Percentiles rank a stretch among this genome's conserved stretches.
Conservation (phyloP, 2,113 vertebrate species). For the Ascaphus truei region DNA sequence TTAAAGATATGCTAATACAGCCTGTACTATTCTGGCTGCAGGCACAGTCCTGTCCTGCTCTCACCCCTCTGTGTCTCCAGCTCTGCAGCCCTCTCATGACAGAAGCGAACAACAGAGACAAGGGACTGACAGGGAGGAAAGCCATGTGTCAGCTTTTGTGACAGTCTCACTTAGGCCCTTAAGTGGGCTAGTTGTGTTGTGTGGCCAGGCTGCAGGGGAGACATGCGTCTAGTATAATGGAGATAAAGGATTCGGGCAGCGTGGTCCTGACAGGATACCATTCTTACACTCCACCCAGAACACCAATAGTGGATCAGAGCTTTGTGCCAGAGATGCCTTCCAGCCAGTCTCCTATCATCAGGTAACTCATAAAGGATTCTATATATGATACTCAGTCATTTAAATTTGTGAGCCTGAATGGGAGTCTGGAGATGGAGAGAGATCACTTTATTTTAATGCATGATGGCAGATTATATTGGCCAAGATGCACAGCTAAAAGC, state of each 20-base stretch:
- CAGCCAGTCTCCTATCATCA: slow-evolving; percentile 56
- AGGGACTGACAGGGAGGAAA: not conserved
- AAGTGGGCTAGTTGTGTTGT: slow-evolving; percentile 25
- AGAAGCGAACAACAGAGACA: not conserved
- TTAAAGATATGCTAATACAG: slow-evolving; percentile 50
- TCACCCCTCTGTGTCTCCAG: slow-evolving; percentile 42
- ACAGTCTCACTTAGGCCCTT: not conserved
- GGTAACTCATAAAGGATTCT: slow-evolving; percentile 46
- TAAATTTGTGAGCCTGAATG: too few species aligned
- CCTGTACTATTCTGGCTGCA: slow-evolving; percentile 29
- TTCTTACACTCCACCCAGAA: slow-evolving; percentile 66
- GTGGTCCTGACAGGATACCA: slow-evolving; percentile 85
- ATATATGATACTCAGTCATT: too few species aligned
- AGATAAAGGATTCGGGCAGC: slow-evolving; percentile 74
- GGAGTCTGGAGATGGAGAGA: too few species aligned
- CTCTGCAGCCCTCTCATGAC: slow-evolving; percentile 17
- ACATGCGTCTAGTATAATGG: slow-evolving; percentile 66
- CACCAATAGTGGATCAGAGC: slow-evolving; percentile 56
- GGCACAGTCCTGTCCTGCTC: slow-evolving; percentile 36
- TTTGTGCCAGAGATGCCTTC: slow-evolving; percentile 54
- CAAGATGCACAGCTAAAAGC: too few species aligned
- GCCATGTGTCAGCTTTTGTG: not conserved
- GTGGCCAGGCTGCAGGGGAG: slow-evolving; percentile 21
- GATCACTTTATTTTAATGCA: too few species aligned
- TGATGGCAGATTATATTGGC: too few species aligned